Conservation (phyloP, 2,113 vertebrate genomes). For the Gadus chalcogrammus region DNA sequence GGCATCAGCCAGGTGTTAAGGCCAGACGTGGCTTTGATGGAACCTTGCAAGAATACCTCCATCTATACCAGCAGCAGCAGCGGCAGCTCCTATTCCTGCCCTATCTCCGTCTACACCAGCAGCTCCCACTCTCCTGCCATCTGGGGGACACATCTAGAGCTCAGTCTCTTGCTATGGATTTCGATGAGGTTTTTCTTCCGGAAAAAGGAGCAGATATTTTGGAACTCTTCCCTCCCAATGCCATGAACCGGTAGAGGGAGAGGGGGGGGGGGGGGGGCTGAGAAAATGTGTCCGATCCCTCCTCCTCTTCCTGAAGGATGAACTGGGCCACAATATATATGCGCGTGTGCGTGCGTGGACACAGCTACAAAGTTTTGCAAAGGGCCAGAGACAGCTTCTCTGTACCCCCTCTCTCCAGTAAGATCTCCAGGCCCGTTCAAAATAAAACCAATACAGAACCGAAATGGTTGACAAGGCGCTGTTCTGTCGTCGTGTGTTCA, state of each 20-base stretch:
- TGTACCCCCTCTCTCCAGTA: too few relatives aligned
- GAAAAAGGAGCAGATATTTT: not conserved
- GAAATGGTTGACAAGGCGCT: not conserved
- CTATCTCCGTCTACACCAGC: not conserved
- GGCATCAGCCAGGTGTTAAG: slow-evolving; percentile 42
- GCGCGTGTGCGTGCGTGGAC: too few relatives aligned
- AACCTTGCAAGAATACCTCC: not conserved
- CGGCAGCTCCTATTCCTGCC: not conserved
- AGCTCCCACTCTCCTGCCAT: not conserved
- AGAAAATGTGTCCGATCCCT: too few relatives aligned
- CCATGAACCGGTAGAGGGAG: too few relatives aligned
- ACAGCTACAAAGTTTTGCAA: too few relatives aligned
- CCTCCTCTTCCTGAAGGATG: too few relatives aligned
- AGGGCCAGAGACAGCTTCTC: too few relatives aligned
- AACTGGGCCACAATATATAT: too few relatives aligned
- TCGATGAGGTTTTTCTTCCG: not conserved
- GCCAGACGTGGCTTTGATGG: slow-evolving; percentile 10
- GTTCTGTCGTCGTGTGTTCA: not conserved
- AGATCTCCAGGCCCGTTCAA: too few relatives aligned
- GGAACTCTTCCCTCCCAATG: not conserved
- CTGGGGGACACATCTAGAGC: not conserved
- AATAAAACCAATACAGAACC: too few relatives aligned
- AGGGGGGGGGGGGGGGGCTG: too few relatives aligned
- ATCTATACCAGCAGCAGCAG: not conserved
- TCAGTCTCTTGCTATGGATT: not conserved